Evolutionary conservation across 2,113 vertebrate species (phyloP).

Genomic region (Oreochromis spilurus): DNA sequence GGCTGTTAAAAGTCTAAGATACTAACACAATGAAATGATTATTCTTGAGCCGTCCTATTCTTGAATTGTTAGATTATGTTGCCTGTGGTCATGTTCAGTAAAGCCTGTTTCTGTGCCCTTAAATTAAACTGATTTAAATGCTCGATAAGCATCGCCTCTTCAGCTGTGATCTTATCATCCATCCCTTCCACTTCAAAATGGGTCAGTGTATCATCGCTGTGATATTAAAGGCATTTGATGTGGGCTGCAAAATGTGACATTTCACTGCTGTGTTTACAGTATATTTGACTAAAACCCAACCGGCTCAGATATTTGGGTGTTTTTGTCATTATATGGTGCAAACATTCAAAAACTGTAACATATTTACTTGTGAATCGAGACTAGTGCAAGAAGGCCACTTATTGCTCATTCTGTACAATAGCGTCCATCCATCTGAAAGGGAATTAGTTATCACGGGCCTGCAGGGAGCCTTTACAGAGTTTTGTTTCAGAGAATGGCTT

Average conservation of each 20-base stretch:
- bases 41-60: constrained; percentile 45
- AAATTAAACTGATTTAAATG: constrained; percentile 53
- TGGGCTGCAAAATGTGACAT: constrained; percentile 50
- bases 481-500: constrained; percentile 62
- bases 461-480: constrained; percentile 61
- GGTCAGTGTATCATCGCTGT: constrained; percentile 27
- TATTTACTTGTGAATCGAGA: constrained; percentile 25
- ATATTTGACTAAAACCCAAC: constrained; percentile 7
- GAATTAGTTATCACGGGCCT: constrained; percentile 64
- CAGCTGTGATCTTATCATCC: constrained; percentile 43
- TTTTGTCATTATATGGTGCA: neutral
- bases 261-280: constrained; percentile 35
- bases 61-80: neutral
- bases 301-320: neutral
- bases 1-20: constrained; percentile 36
- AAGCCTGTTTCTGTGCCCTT: constrained; percentile 16
- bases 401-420: constrained; percentile 43
- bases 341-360: neutral
- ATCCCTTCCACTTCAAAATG: constrained; percentile 45
- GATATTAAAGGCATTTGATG: constrained; percentile 52
- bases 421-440: constrained; percentile 48
- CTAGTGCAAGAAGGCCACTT: constrained; percentile 35
- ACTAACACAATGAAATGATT: constrained; percentile 77
- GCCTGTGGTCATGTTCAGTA: neutral
- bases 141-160: constrained; percentile 44